These are phyloP conservation scores for Phlogophora meticulosa DNA, from an alignment of 2,888 invertebrate species.

Conservation along the genomic window DNA sequence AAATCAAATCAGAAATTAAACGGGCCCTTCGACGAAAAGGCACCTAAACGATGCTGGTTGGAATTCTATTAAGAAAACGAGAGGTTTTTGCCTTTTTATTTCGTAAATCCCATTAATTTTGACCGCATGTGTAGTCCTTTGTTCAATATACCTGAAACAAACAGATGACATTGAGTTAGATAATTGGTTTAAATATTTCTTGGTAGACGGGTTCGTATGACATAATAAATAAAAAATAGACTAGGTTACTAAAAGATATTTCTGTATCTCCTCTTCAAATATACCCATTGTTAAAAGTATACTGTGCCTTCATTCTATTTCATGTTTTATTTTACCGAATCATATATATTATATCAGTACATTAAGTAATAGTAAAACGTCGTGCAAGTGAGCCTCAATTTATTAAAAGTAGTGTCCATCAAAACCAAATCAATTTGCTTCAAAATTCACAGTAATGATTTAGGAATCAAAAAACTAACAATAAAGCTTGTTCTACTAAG, in stretches of 20 bases:
- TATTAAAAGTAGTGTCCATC: not conserved
- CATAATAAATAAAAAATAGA: not conserved
- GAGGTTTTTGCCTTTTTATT: conserved; percentile 40
- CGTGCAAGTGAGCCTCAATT: no score
- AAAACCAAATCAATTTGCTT: not conserved
- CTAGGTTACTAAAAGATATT: not conserved
- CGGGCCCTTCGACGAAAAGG: conserved; percentile 35
- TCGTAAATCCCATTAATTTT: conserved; percentile 36
- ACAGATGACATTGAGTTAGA: conserved; percentile 51
- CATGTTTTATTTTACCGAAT: no score
- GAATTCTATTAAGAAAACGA: conserved; percentile 46
- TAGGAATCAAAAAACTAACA: not conserved
- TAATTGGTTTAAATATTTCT: conserved; percentile 3
- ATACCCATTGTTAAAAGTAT: not conserved
- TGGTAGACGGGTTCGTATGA: not conserved
- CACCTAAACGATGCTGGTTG: conserved; percentile 36
- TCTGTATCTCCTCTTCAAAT: not conserved
- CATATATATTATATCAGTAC: no score
- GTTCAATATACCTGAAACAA: conserved; percentile 64
- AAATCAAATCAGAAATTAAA: conserved; percentile 51
- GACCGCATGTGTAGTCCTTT: conserved; percentile 48
- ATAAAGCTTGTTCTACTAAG: not conserved
- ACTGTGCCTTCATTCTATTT: no score
- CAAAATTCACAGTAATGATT: not conserved
- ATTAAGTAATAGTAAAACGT: no score